Base-by-base conservation (phyloP, 2,888 invertebrate species). In the Drosophila mulleri region DNA sequence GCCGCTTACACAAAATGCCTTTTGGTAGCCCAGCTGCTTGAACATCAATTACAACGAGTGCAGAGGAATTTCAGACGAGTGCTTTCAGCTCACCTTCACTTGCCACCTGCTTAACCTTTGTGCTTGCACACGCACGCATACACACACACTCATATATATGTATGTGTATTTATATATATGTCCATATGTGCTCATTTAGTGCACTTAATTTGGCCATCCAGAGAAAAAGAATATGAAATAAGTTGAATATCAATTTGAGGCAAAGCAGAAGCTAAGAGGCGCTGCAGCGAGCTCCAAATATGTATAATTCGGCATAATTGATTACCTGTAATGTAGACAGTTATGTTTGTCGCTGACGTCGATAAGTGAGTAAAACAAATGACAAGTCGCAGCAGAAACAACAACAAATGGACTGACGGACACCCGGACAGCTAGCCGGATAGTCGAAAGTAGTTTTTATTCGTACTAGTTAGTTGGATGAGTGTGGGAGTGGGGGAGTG, bases 221-320 rank as follows among this genome's bases (percentile, higher is more conserved):
- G 18, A 18, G 23, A 29, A 52, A 56, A 47, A 23, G 48, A 53
- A 66, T 61, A 52, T 18, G 12, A 39, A 58, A 29, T 32, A 61
- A 61, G 44, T 65, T 62, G 52, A 16, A 42, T 57, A 62, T 66
- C 67, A 66, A 52, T 70, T 73, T 42, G 20, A 53, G 20, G 23
- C 11, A 18, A 35, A n/a, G 11, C 39, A 32, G 4, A n/a, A 32
- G 16, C 16, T 26, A 52, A 52, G 9, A n/a, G 39, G 48, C 14
- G 65, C 29, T 53, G 37, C 58, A 50, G 61, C n/a, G 59, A 23
- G 56, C 39, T 37, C 48, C 47, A 72, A 69, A 76, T 70, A 72
- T 64, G 64, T 80, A 73, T 79, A 81, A 79, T 86, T 71, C 47
- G 69, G 70, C 72, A 82, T 80, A 87, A 85, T 85, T 82, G 76